These are phyloP conservation scores for Phalacrocorax carbo DNA, from an alignment of 2,113 vertebrate species.

Conservation along the genomic window DNA sequence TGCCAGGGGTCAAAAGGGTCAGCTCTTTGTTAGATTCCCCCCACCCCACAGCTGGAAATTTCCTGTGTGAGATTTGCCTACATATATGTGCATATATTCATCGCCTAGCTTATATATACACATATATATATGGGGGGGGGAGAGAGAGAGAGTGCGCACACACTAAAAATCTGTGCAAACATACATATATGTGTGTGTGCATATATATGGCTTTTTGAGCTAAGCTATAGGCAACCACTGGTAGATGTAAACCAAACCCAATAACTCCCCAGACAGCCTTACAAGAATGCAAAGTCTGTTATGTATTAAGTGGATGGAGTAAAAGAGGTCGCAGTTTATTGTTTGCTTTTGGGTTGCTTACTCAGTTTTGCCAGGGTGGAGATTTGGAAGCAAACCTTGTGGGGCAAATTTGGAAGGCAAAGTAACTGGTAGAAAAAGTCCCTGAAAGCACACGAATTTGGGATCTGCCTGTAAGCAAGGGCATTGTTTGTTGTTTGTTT, in stretches of 20 bases:
- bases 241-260: neutral
- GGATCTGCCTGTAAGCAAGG: neutral
- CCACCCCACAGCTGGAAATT: neutral
- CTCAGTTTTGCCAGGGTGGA: constrained; percentile 33
- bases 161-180: neutral
- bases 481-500: neutral
- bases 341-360: constrained; percentile 25
- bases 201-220: neutral
- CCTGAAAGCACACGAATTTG: neutral
- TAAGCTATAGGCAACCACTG: neutral
- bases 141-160: neutral
- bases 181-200: neutral
- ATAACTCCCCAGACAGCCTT: neutral
- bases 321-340: constrained; percentile 20
- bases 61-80: neutral
- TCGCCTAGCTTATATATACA: neutral
- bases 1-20: constrained; percentile 25
- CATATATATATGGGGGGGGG: neutral
- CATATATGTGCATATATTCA: neutral
- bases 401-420: neutral
- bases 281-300: constrained; percentile 33
- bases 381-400: neutral
- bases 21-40: neutral
- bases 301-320: neutral
- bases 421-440: neutral